A percentile compares a stretch with the other conserved stretches of the same genome.
These are phyloP conservation scores for Liparis tanakae DNA, from an alignment of 2,797 vertebrate species.

Conservation along the genomic window DNA sequence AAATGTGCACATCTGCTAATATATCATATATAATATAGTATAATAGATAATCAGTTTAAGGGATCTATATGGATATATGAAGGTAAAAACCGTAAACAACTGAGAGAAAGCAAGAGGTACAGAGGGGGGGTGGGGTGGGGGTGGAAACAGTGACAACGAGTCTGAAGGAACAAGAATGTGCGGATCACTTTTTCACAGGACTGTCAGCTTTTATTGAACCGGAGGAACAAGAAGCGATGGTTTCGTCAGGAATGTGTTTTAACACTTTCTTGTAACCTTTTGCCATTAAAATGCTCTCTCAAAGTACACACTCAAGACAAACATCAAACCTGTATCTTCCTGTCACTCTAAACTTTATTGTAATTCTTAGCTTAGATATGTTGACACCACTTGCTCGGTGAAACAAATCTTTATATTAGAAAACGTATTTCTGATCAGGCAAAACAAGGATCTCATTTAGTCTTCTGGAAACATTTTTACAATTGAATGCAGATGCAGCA, in stretches of 20 bases:
- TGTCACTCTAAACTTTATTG: constrained; percentile 6
- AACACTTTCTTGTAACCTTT: constrained; percentile 4
- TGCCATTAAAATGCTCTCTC: constrained; percentile 17
- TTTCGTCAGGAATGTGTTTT: constrained; percentile 33
- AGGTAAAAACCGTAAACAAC: constrained; percentile 21
- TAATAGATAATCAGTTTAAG: constrained; percentile 10
- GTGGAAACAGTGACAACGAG: constrained; percentile 30
- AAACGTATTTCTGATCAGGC: constrained; percentile 43
- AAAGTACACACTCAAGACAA: constrained; percentile 23
- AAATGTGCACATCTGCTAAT: background rate
- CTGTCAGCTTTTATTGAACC: constrained; percentile 46
- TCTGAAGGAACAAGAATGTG: constrained; percentile 40
- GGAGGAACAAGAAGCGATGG: constrained; percentile 31
- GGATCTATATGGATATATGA: constrained; percentile 9
- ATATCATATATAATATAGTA: no score
- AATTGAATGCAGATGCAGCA: constrained; percentile 64
- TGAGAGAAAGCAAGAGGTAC: constrained; percentile 9
- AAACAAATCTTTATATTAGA: constrained; percentile 29
- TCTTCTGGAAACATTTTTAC: constrained; percentile 53
- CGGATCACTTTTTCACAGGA: constrained; percentile 20
- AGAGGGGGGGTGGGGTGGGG: background rate
- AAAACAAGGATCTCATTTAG: constrained; percentile 52
- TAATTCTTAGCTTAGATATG: constrained; percentile 3
- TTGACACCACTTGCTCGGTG: constrained; percentile 10
- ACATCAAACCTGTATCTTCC: background rate